phyloP scores from a whole-genome alignment of 2,113 vertebrate genomes.

The Epinephelus cyanopodus region DNA sequence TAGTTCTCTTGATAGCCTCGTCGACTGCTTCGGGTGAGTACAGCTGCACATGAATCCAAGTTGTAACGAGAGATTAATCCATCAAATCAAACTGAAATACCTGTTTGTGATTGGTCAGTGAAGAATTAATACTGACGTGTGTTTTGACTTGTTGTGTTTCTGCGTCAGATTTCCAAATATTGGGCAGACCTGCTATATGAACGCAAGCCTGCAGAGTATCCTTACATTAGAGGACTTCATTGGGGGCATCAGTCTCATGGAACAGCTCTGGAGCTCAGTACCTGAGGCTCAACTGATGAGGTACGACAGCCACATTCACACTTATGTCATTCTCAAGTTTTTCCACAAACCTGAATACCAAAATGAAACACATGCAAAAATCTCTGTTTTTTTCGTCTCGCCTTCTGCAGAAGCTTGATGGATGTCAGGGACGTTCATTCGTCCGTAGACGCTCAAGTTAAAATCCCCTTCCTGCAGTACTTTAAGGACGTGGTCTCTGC shows the following conservation, averaged over 20 bases:
- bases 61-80: no score
- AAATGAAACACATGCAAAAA: no score
- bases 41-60: not conserved
- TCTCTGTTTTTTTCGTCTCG: no score
- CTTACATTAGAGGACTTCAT: not conserved
- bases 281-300: not conserved
- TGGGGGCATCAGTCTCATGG: not conserved
- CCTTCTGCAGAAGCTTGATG: no score
- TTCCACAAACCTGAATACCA: no score
- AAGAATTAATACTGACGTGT: not conserved
- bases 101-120: no score
- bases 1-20: no score
- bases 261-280: not conserved
- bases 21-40: not conserved
- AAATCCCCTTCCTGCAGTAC: not conserved
- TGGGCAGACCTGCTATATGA: not conserved
- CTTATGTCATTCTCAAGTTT: no score
- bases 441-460: not conserved
- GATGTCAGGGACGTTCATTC: no score
- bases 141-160: conserved; percentile 1
- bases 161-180: not conserved
- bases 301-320: not conserved
- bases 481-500: not conserved
- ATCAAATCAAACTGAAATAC: no score
- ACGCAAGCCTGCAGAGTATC: conserved; percentile 17